Evolutionary conservation across 2,888 invertebrate genomes (phyloP).

Genomic region (Eupeodes latifasciatus): DNA sequence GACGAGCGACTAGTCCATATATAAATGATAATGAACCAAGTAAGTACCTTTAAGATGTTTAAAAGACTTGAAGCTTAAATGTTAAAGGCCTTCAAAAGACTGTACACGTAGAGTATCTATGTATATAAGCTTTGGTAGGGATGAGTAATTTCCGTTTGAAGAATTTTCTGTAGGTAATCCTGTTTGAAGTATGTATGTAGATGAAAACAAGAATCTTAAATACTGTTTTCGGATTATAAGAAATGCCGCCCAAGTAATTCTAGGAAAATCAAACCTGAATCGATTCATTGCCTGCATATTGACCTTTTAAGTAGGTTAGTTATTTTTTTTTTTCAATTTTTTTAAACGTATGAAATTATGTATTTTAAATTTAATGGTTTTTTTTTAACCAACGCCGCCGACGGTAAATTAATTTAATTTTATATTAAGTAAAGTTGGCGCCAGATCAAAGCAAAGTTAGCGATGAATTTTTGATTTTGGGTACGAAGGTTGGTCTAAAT

Average conservation of each 20-base stretch:
- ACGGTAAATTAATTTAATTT: too few relatives aligned
- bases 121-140: neutral
- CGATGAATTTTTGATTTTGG: too few relatives aligned
- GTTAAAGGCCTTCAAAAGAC: neutral
- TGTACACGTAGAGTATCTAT: too few relatives aligned
- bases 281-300: neutral
- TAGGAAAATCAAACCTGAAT: constrained; percentile 7
- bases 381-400: too few relatives aligned
- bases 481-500: too few relatives aligned
- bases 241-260: constrained; percentile 2
- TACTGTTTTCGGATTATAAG: neutral
- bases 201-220: constrained; percentile 37
- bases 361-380: too few relatives aligned
- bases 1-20: constrained; percentile 86
- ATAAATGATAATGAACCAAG: constrained; percentile 85
- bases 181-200: constrained; percentile 11
- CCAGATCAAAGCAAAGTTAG: too few relatives aligned
- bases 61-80: neutral
- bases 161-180: constrained; percentile 17
- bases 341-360: too few relatives aligned
- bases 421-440: too few relatives aligned
- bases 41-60: constrained; percentile 78
- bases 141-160: constrained; percentile 66
- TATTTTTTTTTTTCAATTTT: too few relatives aligned
- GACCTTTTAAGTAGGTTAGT: neutral